A percentile compares a stretch with the other conserved stretches of the same genome.
These are phyloP conservation scores for Herpailurus yagouaroundi DNA, from an alignment of 2,113 vertebrate species.

Conservation along the genomic window DNA sequence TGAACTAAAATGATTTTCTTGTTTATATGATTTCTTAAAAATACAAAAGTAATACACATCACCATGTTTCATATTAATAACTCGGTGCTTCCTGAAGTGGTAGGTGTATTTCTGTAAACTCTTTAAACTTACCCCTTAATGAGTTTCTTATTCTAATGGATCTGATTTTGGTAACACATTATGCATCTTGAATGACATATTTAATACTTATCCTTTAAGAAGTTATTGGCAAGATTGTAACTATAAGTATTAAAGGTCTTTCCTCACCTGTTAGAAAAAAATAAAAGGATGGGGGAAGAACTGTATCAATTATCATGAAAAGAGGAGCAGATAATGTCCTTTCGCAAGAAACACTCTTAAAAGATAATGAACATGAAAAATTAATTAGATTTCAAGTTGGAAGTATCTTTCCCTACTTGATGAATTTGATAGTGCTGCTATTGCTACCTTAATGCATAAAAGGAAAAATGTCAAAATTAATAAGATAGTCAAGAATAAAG, in stretches of 20 bases:
- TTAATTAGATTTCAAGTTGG: conserved; percentile 79
- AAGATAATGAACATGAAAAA: conserved; percentile 81
- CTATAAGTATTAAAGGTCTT: conserved; percentile 66
- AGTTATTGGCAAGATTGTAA: conserved; percentile 62
- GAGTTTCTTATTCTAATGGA: conserved; percentile 64
- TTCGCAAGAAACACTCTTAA: conserved; percentile 75
- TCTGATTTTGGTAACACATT: conserved; percentile 68
- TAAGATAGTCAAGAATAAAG: conserved; percentile 75
- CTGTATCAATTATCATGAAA: conserved; percentile 63
- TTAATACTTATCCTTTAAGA: conserved; percentile 69
- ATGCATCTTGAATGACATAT: conserved; percentile 67
- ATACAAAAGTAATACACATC: background rate
- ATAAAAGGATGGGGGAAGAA: background rate
- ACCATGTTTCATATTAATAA: background rate
- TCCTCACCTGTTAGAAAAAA: conserved; percentile 68
- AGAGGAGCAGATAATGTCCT: conserved; percentile 71
- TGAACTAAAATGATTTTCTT: conserved; percentile 52
- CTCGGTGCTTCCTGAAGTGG: conserved; percentile 40
- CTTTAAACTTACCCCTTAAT: conserved; percentile 51
- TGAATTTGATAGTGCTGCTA: conserved; percentile 74
- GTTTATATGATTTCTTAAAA: conserved; percentile 42
- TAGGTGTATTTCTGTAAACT: conserved; percentile 13
- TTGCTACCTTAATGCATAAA: conserved; percentile 74
- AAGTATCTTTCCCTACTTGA: conserved; percentile 73
- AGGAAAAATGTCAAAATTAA: conserved; percentile 80